Evolutionary conservation across 2,888 invertebrate species (phyloP).

Genomic region (Drosophila mercatorum): DNA sequence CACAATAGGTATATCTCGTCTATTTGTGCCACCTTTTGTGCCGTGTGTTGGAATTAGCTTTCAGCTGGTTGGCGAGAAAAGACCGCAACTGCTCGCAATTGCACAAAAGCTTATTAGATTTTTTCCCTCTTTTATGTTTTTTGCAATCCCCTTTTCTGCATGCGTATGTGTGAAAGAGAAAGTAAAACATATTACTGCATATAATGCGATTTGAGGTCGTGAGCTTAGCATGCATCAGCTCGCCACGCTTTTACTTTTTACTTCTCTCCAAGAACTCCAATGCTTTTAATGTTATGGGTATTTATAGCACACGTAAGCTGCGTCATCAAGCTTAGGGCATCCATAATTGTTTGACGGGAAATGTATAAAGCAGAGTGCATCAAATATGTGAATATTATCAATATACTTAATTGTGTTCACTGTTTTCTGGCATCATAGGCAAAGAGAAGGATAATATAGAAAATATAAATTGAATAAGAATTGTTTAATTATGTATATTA

Average conservation of each 20-base stretch:
- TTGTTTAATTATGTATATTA: too few species aligned
- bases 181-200: constrained; percentile 65
- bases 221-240: constrained; percentile 41
- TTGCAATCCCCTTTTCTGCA: background rate
- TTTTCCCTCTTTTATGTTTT: background rate
- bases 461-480: background rate
- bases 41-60: constrained; percentile 77
- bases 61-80: constrained; percentile 55
- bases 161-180: constrained; percentile 29
- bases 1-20: constrained; percentile 31
- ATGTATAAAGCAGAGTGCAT: background rate
- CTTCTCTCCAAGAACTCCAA: background rate
- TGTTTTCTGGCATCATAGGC: too few species aligned
- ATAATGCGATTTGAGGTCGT: constrained; percentile 74
- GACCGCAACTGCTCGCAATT: constrained; percentile 61
- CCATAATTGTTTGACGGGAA: background rate
- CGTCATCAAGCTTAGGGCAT: background rate
- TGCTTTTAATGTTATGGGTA: background rate
- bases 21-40: constrained; percentile 68
- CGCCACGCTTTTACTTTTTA: background rate
- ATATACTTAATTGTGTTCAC: too few species aligned
- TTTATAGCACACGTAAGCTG: background rate
- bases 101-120: constrained; percentile 76
- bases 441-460: background rate
- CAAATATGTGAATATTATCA: too few species aligned